Evolutionary conservation across 2,113 vertebrate species (phyloP), one percentile per base, ranked within the genome.

Genomic region (Vulpes ferrilata): DNA sequence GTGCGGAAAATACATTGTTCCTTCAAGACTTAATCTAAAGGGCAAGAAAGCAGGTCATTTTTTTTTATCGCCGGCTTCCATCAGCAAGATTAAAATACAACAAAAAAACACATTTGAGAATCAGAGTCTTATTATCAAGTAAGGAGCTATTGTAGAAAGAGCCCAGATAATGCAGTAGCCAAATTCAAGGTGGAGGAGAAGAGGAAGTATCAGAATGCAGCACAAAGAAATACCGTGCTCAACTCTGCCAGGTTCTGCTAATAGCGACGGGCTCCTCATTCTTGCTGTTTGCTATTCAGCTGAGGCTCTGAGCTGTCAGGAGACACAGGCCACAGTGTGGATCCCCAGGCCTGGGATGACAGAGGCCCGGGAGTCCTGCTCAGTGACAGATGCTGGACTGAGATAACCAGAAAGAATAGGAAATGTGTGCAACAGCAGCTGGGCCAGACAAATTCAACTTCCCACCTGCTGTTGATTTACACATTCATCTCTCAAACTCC

Each of bases 381-480:
- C 60, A 7, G 11, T 67, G 92, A 97, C 98, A 98, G 97, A 98
- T 94, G 97, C 94, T 25, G 84, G 84, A 43, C 90, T 23, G 81
- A 86, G 97, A 97, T 93, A 96, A 96, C 84, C 83, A 27, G 27
- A 90, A 97, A 96, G 97, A 94, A 98, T 57, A 95, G 95, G 55
- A 62, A 69, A 90, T 19, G 71, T 69, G 10, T 12, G 53, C 53
- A 81, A 82, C 23, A 95, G 97, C 97, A 98, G 98, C 97, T 97
- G 97, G 94, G 95, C 96, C 84, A 94, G 94, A 95, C 93, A 93
- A 93, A 97, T 74, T 88, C 93, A 86, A 93, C 97, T 90, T 88
- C 97, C 97, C 97, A 97, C 97, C 98, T 98, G 98, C 97, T 97
- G 97, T 64, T 88, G 96, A 94, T 90, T 95, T 95, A 78, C 90